Evolutionary conservation across 2,113 vertebrate genomes (phyloP).

Genomic region (Anthoscopus minutus): DNA sequence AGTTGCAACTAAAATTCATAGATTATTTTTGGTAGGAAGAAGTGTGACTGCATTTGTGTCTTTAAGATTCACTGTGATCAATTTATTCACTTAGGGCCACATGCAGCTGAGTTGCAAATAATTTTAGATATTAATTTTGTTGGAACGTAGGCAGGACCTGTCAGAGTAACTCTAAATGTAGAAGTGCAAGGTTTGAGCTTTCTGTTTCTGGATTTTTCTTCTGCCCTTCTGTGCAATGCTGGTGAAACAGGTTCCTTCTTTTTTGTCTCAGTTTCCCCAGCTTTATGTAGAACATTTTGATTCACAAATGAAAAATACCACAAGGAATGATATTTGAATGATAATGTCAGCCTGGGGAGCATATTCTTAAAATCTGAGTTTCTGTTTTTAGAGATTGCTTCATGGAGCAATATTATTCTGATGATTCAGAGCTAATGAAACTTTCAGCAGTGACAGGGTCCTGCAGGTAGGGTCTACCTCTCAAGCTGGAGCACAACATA

Average conservation of each 20-base stretch:
- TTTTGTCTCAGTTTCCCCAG: neutral
- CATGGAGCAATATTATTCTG: neutral
- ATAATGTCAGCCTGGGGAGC: neutral
- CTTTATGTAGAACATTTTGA: neutral
- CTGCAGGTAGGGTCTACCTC: neutral
- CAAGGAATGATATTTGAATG: neutral
- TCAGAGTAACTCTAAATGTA: neutral
- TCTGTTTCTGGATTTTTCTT: neutral
- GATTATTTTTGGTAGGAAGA: neutral
- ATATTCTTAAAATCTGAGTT: neutral
- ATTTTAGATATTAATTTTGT: neutral
- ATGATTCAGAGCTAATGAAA: slow-evolving; percentile 11
- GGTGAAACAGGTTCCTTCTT: neutral
- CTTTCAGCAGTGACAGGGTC: neutral
- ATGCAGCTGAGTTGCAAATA: neutral
- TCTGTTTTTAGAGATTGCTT: slow-evolving; percentile 35
- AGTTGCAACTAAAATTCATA: neutral
- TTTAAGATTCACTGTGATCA: neutral
- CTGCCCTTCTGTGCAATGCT: neutral
- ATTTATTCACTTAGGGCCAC: neutral
- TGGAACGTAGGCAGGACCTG: neutral
- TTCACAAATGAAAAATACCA: neutral
- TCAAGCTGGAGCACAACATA: neutral
- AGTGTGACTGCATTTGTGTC: neutral
- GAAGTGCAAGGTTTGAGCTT: neutral